Percentiles rank a stretch among this genome's conserved stretches.
phyloP scores from a whole-genome alignment of 1,140 invertebrate species.

The Caenorhabditis briggsae region DNA sequence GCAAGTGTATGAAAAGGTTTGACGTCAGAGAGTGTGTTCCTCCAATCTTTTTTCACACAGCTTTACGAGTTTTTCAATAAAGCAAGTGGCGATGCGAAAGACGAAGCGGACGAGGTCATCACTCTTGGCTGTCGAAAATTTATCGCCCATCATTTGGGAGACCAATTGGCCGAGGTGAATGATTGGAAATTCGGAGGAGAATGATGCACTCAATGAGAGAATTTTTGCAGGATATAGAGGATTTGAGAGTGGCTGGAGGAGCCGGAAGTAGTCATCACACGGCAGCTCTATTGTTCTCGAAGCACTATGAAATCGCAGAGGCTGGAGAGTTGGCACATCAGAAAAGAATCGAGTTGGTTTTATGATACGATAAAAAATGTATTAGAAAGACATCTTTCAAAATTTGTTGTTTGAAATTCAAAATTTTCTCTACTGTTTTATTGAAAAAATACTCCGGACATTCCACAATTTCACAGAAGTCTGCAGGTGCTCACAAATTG shows the following conservation, averaged over 20 bases:
- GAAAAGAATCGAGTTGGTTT: constrained; percentile 40
- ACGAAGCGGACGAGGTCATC: constrained; percentile 56
- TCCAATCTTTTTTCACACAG: neutral
- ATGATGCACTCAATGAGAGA: neutral
- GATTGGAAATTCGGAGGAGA: constrained; percentile 7
- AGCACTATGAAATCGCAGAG: constrained; percentile 42
- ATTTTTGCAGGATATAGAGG: constrained; percentile 57
- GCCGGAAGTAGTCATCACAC: constrained; percentile 38
- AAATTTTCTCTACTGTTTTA: too few relatives aligned
- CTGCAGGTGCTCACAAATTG: too few relatives aligned
- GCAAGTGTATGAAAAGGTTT: constrained; percentile 59
- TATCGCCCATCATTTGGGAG: constrained; percentile 59
- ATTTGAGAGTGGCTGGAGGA: constrained; percentile 43
- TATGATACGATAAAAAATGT: neutral
- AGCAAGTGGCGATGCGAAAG: constrained; percentile 59
- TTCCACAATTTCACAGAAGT: too few relatives aligned
- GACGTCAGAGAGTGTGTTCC: neutral
- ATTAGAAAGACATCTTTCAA: too few relatives aligned
- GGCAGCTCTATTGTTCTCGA: constrained; percentile 8
- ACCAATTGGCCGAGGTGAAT: constrained; percentile 58
- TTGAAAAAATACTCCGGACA: too few relatives aligned
- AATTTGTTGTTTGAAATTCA: too few relatives aligned
- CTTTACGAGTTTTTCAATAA: constrained; percentile 59
- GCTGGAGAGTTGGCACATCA: constrained; percentile 31
- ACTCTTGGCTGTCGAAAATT: constrained; percentile 57